Conservation (phyloP, 2,888 invertebrate genomes). For the Scelioninae gen. 2 region DNA sequence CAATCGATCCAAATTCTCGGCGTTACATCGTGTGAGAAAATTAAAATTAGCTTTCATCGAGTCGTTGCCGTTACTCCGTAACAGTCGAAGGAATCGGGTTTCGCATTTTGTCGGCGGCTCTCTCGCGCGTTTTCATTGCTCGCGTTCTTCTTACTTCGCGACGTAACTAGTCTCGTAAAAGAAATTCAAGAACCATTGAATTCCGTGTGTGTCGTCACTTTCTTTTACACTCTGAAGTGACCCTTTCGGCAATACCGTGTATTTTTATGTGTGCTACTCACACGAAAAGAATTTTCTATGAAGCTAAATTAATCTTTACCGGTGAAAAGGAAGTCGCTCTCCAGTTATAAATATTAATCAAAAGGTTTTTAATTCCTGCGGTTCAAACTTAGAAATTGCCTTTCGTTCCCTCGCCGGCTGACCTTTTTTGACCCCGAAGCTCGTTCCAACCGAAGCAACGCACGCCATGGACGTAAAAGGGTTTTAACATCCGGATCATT, state of each 20-base stretch:
- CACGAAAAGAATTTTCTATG: constrained; percentile 59
- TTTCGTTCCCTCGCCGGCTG: background rate
- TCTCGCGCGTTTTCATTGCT: constrained; percentile 51
- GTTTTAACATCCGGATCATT: too few relatives aligned
- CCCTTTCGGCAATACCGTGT: constrained; percentile 52
- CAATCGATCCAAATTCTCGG: constrained; percentile 58
- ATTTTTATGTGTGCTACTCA: constrained; percentile 53
- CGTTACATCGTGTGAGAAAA: constrained; percentile 60
- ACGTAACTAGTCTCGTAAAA: constrained; percentile 57
- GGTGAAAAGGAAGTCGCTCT: constrained; percentile 30
- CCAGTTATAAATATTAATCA: constrained; percentile 43
- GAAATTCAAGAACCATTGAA: constrained; percentile 60
- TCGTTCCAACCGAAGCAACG: too few relatives aligned
- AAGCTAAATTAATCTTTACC: constrained; percentile 55
- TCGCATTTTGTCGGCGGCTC: constrained; percentile 47
- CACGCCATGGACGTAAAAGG: too few relatives aligned
- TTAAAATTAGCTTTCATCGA: constrained; percentile 60
- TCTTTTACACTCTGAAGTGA: constrained; percentile 57
- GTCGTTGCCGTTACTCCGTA: constrained; percentile 51
- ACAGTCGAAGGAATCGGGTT: constrained; percentile 57
- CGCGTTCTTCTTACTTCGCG: constrained; percentile 57
- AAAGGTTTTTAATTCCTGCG: constrained; percentile 38
- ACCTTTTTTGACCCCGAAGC: constrained; percentile 5
- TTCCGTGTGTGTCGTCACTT: constrained; percentile 57
- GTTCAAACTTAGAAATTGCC: constrained; percentile 29